phyloP scores from a whole-genome alignment of 1,140 invertebrate species.

The Ceratina calcarata region DNA sequence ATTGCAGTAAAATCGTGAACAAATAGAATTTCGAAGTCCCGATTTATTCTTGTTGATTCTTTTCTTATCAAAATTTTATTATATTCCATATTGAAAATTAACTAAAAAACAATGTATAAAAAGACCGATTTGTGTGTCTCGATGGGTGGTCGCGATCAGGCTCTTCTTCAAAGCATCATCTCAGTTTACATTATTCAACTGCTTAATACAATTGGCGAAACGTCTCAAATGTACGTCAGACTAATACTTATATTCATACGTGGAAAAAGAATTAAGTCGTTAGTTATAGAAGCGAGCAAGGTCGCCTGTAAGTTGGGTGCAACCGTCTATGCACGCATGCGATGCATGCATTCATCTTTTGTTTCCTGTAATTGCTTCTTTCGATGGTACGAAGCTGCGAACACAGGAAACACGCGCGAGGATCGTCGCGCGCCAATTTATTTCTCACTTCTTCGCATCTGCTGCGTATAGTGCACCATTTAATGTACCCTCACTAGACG shows the following conservation, averaged over 20 bases:
- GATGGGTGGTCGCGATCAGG: not conserved
- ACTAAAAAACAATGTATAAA: too few relatives aligned
- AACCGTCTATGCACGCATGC: constrained; percentile 26
- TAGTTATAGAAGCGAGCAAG: constrained; percentile 39
- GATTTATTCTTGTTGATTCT: too few relatives aligned
- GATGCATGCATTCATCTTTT: constrained; percentile 36
- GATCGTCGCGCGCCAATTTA: not conserved
- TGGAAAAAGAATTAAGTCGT: constrained; percentile 37
- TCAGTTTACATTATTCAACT: constrained; percentile 10
- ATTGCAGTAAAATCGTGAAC: too few relatives aligned
- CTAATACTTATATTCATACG: not conserved
- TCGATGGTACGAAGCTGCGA: constrained; percentile 1
- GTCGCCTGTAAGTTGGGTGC: not conserved
- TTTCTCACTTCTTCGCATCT: not conserved
- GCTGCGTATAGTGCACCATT: not conserved
- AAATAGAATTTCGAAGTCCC: too few relatives aligned
- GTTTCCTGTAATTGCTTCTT: constrained; percentile 35
- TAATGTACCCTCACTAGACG: not conserved
- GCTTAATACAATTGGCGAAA: not conserved
- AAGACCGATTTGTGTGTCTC: too few relatives aligned
- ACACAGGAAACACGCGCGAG: constrained; percentile 1
- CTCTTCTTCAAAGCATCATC: not conserved
- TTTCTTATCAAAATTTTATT: too few relatives aligned
- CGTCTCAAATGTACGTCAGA: not conserved
- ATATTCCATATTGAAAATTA: too few relatives aligned